These are phyloP conservation scores for Aleiodes testaceus DNA, from an alignment of 2,888 invertebrate species.

Conservation along the genomic window DNA sequence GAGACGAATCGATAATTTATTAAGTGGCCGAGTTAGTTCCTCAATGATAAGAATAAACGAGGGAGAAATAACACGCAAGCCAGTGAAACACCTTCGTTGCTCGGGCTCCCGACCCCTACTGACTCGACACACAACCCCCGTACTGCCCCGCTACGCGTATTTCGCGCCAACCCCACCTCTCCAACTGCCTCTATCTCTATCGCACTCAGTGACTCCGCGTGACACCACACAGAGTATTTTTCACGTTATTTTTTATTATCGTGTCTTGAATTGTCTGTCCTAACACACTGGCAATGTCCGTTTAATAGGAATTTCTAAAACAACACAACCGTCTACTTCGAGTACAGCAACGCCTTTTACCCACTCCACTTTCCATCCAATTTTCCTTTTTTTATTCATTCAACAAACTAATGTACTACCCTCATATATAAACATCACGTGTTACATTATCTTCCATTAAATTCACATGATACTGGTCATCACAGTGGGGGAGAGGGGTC, in stretches of 20 bases:
- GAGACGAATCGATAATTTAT: conserved; percentile 25
- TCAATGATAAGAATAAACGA: conserved; percentile 28
- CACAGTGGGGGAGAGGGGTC: background rate
- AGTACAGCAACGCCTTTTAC: background rate
- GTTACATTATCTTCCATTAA: conserved; percentile 17
- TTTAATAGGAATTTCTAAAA: too few species aligned
- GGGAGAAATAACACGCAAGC: background rate
- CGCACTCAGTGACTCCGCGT: background rate
- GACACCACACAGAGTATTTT: background rate
- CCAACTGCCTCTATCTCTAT: background rate
- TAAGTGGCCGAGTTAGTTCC: conserved; percentile 34
- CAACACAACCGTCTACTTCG: conserved; percentile 29
- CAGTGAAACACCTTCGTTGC: conserved; percentile 47
- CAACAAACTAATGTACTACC: background rate
- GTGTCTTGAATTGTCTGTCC: background rate
- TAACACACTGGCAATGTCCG: too few species aligned
- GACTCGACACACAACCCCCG: conserved; percentile 53
- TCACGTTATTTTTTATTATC: background rate
- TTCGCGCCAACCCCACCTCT: conserved; percentile 16
- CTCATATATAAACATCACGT: conserved; percentile 30
- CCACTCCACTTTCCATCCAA: conserved; percentile 18
- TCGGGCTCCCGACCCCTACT: conserved; percentile 64
- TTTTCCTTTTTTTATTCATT: conserved; percentile 8
- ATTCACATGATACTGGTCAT: conserved; percentile 19
- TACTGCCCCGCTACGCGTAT: conserved; percentile 33